Conservation (phyloP, 2,113 vertebrate genomes). For the Heptranchias perlo region DNA sequence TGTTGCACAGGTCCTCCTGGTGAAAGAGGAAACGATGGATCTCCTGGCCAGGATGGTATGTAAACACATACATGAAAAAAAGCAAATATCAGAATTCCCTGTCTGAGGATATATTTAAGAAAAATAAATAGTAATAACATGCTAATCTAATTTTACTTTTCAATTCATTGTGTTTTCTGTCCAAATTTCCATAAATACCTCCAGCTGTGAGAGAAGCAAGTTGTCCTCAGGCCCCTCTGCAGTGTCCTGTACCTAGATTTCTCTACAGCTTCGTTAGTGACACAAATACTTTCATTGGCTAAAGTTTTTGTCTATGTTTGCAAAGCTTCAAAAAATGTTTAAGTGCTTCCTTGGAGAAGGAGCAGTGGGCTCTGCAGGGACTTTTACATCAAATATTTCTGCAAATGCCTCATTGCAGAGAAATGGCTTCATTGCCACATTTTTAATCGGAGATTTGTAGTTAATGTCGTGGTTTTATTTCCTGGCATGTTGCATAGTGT, state of each 20-base stretch:
- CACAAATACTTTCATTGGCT: neutral
- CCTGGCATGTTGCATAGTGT: neutral
- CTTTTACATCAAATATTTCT: neutral
- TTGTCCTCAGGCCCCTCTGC: neutral
- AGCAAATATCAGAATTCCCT: neutral
- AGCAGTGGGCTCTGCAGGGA: neutral
- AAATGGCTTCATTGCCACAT: neutral
- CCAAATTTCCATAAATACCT: neutral
- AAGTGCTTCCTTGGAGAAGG: neutral
- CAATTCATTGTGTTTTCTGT: neutral
- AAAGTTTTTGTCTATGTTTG: neutral
- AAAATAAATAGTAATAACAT: neutral
- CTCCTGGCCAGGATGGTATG: conserved; percentile 59
- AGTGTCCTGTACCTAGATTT: neutral
- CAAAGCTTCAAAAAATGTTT: neutral
- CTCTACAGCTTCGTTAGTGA: neutral
- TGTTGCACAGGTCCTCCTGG: conserved; percentile 59
- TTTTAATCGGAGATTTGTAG: neutral
- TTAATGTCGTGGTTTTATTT: neutral
- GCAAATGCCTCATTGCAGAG: neutral
- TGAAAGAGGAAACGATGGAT: conserved; percentile 59
- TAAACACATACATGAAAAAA: conserved; percentile 39
- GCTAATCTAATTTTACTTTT: conserved; percentile 5
- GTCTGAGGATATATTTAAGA: neutral
- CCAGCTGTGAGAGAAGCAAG: neutral